Base-by-base conservation (phyloP, 2,888 invertebrate species). In the Ypsolopha scabrella region DNA sequence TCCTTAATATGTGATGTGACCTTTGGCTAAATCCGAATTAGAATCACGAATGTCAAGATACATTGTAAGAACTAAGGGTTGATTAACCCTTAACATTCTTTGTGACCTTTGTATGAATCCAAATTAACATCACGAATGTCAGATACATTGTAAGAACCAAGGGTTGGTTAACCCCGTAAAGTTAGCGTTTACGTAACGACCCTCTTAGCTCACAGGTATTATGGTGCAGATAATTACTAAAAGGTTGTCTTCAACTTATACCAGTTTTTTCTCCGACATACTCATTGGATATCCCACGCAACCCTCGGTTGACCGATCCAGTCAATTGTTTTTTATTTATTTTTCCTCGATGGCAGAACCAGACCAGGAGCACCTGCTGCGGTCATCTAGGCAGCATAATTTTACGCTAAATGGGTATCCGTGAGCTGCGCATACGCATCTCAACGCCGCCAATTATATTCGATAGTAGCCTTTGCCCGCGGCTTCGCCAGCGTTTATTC, bases 351-450 rank as follows among this genome's bases (percentile, higher is more conserved):
- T 24, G 24, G 24, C 61, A 61, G 48, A 66, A 67, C 65, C 60
- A 60, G 63, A 58, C 58, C 51, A 60, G 34, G 11, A 57, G 66
- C 77, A 78, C 72, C 75, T 78, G 76, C 70, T 65, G 57, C 52
- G 59, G 62, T 58, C 50, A 43, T 41, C 41, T 35, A 60, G 58
- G 57, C 43, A 35, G 67, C 70, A 76, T 76, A 75, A 73, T 74
- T 70, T 68, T 62, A 67, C 65, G 68, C 64, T 69, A 71, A 50
- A 68, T 70, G 68, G 68, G 61, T 62, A 24, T 24, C 24, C 24
- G 4, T 24, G 24, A 24, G 24, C 24, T 24, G 24, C 24, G 24
- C 4, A 24, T 61, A 62, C 61, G 41, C 47, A 11, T 34, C 39
- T 33, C 37, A 11, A n/a, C 49, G 49, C 39, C 24, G n/a, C 41